Percentiles rank a stretch among this genome's conserved stretches.
phyloP scores from a whole-genome alignment of 2,113 vertebrate genomes.

The Phoxinus phoxinus region DNA sequence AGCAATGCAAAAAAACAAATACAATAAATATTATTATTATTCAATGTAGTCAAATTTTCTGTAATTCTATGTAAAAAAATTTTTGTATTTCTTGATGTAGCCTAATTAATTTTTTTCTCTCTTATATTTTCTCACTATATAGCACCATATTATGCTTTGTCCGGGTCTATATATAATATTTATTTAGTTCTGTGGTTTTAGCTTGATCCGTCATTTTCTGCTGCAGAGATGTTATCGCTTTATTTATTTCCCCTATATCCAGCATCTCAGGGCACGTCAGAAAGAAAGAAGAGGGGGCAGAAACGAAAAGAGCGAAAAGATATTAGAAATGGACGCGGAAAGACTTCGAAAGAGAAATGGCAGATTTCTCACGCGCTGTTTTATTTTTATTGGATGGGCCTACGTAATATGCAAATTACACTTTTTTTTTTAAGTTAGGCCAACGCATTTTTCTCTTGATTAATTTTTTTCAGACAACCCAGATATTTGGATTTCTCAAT shows the following conservation, averaged over 20 bases:
- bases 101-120: conserved; percentile 64
- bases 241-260: conserved; percentile 68
- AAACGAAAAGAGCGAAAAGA: conserved; percentile 18
- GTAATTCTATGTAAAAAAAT: neutral
- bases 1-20: conserved; percentile 23
- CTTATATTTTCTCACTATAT: conserved; percentile 67
- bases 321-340: conserved; percentile 13
- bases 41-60: neutral
- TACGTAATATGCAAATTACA: neutral
- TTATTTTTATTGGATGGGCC: neutral
- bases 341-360: conserved; percentile 26
- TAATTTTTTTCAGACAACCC: neutral
- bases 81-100: conserved; percentile 33
- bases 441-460: neutral
- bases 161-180: conserved; percentile 77
- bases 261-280: conserved; percentile 65
- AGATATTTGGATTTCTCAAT: neutral
- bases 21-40: conserved; percentile 1
- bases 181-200: conserved; percentile 66
- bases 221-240: conserved; percentile 73
- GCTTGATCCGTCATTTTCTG: conserved; percentile 71
- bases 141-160: conserved; percentile 44
- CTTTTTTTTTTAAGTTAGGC: neutral
- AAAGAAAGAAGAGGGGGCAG: conserved; percentile 36
- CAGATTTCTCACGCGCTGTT: neutral